phyloP scores from a whole-genome alignment of 2,797 vertebrate species.

The Eulemur mongoz region DNA sequence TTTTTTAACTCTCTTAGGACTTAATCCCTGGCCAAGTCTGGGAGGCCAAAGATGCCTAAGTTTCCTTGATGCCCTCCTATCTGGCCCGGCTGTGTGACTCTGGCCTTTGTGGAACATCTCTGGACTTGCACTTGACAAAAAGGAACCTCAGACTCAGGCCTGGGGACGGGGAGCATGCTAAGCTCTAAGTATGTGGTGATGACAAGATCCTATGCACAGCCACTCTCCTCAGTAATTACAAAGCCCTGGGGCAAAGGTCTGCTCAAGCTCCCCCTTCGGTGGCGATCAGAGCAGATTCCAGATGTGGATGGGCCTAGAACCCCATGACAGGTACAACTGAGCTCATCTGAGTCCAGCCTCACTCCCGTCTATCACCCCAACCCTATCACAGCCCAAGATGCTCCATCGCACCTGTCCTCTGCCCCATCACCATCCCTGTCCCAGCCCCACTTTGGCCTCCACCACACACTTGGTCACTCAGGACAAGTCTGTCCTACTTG shows the following conservation, averaged over 20 bases:
- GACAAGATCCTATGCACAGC: background rate
- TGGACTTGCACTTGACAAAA: constrained; percentile 21
- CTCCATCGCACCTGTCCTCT: background rate
- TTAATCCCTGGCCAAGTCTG: background rate
- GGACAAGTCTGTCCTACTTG: background rate
- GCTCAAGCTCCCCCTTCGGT: background rate
- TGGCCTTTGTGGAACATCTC: constrained; percentile 43
- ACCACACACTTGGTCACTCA: background rate
- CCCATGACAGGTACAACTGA: background rate
- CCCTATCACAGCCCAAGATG: background rate
- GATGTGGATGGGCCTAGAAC: background rate
- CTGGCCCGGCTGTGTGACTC: constrained; percentile 48
- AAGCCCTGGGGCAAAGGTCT: background rate
- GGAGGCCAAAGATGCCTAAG: background rate
- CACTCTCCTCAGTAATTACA: background rate
- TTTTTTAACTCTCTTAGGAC: background rate
- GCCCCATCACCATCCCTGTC: background rate
- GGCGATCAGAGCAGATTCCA: background rate
- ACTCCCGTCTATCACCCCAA: background rate
- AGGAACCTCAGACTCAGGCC: background rate
- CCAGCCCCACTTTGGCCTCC: background rate
- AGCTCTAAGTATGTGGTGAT: background rate
- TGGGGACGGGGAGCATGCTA: background rate
- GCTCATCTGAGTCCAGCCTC: background rate
- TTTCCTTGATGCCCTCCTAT: background rate